Conservation (phyloP, 2,888 invertebrate species). For the Lepetodrilus schrolli region DNA sequence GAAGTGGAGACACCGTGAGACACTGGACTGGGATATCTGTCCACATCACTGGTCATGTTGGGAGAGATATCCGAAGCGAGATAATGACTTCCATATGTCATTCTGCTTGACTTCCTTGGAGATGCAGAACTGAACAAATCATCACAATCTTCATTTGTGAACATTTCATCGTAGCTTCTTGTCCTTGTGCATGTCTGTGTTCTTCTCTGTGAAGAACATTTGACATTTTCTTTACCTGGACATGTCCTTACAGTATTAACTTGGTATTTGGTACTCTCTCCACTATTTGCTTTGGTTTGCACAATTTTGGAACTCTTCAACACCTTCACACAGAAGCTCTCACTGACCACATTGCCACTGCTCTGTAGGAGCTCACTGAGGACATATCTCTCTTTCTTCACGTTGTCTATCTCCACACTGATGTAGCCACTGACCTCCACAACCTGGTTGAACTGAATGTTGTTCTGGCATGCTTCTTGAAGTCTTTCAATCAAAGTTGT, state of each 20-base stretch:
- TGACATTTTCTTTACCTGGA: background rate
- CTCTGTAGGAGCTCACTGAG: slow-evolving; percentile 21
- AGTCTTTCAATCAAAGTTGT: background rate
- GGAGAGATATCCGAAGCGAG: background rate
- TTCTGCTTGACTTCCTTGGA: no score
- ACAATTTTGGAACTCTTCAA: no score
- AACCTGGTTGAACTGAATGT: background rate
- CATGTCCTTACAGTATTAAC: background rate
- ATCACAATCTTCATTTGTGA: no score
- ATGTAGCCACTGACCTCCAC: slow-evolving; percentile 1
- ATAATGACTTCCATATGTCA: background rate
- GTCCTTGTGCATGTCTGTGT: no score
- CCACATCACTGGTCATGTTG: background rate
- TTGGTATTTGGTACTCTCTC: background rate
- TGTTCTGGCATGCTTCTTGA: background rate
- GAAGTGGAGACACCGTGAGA: no score
- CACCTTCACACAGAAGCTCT: background rate
- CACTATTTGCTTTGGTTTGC: no score
- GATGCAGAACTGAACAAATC: no score
- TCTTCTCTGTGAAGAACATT: no score
- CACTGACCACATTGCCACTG: background rate
- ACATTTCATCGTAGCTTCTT: no score
- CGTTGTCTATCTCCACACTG: slow-evolving; percentile 17
- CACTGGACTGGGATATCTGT: no score
- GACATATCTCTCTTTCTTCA: slow-evolving; percentile 20